These are phyloP conservation scores for Ranitomeya imitator DNA, from an alignment of 2,113 vertebrate genomes.

Conservation along the genomic window DNA sequence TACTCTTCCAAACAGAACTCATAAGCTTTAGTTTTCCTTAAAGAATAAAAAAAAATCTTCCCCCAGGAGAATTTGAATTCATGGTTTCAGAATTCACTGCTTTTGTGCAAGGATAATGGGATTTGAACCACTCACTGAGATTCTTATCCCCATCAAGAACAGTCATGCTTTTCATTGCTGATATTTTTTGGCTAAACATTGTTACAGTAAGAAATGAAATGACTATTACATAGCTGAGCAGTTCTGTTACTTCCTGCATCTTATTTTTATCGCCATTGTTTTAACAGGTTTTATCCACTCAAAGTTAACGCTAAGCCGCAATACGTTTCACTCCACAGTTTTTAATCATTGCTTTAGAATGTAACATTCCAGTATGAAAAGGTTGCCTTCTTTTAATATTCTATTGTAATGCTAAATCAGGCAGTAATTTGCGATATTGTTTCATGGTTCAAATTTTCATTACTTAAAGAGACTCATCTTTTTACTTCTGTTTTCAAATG, in stretches of 20 bases:
- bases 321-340: conserved; percentile 26
- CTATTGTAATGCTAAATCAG: neutral
- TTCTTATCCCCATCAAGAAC: conserved; percentile 51
- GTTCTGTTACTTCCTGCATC: conserved; percentile 37
- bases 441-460: neutral
- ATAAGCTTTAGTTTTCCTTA: conserved; percentile 32
- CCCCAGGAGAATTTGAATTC: conserved; percentile 37
- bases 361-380: neutral
- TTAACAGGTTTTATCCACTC: neutral
- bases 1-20: conserved; percentile 27
- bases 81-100: conserved; percentile 48
- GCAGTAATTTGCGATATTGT: neutral
- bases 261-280: conserved; percentile 30
- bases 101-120: conserved; percentile 37
- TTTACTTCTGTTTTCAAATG: neutral
- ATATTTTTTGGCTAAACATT: conserved; percentile 47
- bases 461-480: neutral
- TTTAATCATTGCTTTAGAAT: conserved; percentile 21
- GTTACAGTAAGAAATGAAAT: conserved; percentile 37
- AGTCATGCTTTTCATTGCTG: conserved; percentile 48
- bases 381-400: neutral
- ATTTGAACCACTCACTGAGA: conserved; percentile 43
- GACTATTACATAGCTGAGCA: conserved; percentile 43
- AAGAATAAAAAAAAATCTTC: conserved; percentile 30
- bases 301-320: conserved; percentile 13